These are phyloP conservation scores for Cuculus canorus DNA, from an alignment of 2,797 vertebrate genomes.

Conservation along the genomic window DNA sequence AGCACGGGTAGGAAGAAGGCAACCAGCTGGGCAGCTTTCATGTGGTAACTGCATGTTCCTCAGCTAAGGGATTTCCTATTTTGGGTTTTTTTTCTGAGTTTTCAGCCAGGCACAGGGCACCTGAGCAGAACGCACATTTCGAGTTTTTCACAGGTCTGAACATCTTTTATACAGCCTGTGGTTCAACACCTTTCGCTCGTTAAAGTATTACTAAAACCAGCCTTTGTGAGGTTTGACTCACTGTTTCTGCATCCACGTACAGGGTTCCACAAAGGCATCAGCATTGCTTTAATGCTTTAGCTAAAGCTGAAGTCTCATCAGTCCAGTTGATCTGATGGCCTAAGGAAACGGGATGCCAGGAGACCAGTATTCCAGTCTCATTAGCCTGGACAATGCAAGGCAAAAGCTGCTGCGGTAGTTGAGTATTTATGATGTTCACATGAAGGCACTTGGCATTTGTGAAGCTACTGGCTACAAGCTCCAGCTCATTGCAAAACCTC, in stretches of 20 bases:
- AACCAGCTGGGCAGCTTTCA: background rate
- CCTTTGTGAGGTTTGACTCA: background rate
- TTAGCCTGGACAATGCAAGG: background rate
- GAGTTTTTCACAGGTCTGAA: background rate
- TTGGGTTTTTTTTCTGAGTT: background rate
- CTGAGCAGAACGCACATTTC: background rate
- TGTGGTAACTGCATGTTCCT: background rate
- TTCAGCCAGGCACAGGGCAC: background rate
- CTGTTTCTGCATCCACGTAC: background rate
- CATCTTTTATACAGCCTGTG: accelerated
- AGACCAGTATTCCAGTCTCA: background rate
- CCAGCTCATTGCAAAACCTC: background rate
- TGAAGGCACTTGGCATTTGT: accelerated
- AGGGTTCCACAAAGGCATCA: background rate
- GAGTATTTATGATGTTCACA: background rate
- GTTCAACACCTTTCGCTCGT: background rate
- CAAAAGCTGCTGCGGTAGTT: background rate
- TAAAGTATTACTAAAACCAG: background rate
- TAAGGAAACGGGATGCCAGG: background rate
- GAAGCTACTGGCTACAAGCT: background rate
- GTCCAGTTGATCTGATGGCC: background rate
- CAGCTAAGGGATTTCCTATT: background rate
- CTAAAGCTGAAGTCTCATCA: background rate
- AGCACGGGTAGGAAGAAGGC: background rate
- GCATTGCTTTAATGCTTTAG: background rate